phyloP scores from a whole-genome alignment of 2,888 invertebrate species.

The Ectemnius lituratus region DNA sequence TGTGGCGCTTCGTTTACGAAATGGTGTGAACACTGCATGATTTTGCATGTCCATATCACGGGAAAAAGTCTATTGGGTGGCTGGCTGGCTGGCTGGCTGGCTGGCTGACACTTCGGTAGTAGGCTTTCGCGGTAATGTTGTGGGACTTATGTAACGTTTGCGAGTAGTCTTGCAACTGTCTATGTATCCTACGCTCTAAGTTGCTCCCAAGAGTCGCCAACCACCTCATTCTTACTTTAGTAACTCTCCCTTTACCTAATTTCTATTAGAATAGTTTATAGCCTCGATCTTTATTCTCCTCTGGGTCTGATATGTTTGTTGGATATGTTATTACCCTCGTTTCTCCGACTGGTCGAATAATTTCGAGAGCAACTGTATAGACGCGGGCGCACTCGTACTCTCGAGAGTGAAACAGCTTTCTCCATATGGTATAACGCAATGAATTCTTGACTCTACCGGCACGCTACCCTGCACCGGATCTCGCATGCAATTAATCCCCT shows the following conservation, averaged over 20 bases:
- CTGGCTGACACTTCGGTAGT: constrained; percentile 39
- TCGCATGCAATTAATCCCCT: constrained; percentile 11
- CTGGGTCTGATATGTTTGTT: too few species aligned
- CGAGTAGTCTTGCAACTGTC: constrained; percentile 13
- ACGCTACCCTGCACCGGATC: too few species aligned
- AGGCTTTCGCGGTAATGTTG: constrained; percentile 67
- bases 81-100: too few species aligned
- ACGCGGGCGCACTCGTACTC: constrained; percentile 38
- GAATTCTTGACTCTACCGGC: constrained; percentile 47
- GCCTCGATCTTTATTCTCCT: too few species aligned
- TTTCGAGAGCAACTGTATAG: constrained; percentile 31
- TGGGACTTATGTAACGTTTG: constrained; percentile 62
- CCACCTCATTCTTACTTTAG: too few species aligned
- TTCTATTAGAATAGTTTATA: too few species aligned
- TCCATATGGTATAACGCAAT: constrained; percentile 67
- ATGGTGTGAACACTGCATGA: not conserved
- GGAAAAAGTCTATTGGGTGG: too few species aligned
- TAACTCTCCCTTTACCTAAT: too few species aligned
- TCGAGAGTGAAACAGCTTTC: constrained; percentile 65
- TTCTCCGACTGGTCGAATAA: constrained; percentile 33
- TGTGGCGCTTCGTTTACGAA: too few species aligned
- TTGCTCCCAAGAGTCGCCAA: too few species aligned
- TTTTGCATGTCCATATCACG: not conserved
- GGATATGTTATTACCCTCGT: too few species aligned
- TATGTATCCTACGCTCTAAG: too few species aligned